A percentile compares a stretch with the other conserved stretches of the same genome.
Evolutionary conservation across 2,797 vertebrate species (phyloP).

Genomic region (Chanos chanos): DNA sequence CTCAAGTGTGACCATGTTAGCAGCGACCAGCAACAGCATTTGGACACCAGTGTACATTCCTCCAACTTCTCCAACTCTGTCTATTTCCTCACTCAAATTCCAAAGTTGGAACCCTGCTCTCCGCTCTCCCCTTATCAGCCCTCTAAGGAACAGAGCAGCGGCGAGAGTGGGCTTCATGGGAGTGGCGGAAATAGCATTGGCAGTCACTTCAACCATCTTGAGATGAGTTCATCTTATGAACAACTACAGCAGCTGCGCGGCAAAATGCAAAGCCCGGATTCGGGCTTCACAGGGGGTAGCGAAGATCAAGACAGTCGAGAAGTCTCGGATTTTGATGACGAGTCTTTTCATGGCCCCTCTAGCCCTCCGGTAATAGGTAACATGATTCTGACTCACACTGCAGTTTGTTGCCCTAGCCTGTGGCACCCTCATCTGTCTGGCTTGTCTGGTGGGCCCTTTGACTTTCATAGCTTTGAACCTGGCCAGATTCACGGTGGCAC

Average conservation of each 20-base stretch:
- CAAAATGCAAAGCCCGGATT: slow-evolving; percentile 46
- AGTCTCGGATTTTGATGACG: slow-evolving; percentile 22
- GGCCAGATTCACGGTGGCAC: neutral
- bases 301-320: slow-evolving; percentile 53
- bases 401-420: neutral
- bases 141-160: neutral
- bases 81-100: slow-evolving; percentile 50
- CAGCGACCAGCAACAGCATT: neutral
- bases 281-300: slow-evolving; percentile 29
- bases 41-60: neutral
- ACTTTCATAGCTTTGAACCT: too few relatives aligned
- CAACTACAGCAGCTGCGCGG: slow-evolving; percentile 24
- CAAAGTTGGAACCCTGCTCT: slow-evolving; percentile 44
- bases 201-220: neutral
- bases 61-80: slow-evolving; percentile 60
- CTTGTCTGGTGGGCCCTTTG: too few relatives aligned
- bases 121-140: slow-evolving; percentile 52
- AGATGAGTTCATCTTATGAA: slow-evolving; percentile 20
- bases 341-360: slow-evolving; percentile 13
- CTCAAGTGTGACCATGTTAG: neutral
- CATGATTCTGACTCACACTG: slow-evolving; percentile 3
- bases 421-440: neutral
- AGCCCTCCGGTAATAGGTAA: slow-evolving; percentile 33
- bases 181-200: neutral
- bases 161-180: neutral